phyloP scores from a whole-genome alignment of 2,113 vertebrate species.

The Ancistrus triradiatus region DNA sequence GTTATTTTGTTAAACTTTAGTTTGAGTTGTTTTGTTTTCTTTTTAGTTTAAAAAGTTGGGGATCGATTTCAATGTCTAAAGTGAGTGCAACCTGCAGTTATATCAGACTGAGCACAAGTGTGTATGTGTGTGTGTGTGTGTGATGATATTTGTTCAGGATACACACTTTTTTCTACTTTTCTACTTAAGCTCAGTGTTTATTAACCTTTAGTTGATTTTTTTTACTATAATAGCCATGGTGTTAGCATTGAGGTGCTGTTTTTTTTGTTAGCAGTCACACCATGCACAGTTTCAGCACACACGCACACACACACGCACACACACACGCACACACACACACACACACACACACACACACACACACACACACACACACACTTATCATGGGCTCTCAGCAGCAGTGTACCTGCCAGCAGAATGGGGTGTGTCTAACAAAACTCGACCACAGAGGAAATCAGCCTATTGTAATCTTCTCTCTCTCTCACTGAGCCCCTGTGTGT shows the following conservation, averaged over 20 bases:
- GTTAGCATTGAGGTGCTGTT: constrained; percentile 11
- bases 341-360: constrained; percentile 22
- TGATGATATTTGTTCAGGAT: too few relatives aligned
- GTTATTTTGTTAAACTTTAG: too few relatives aligned
- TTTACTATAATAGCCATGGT: not conserved
- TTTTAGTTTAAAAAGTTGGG: too few relatives aligned
- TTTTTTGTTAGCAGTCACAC: constrained; percentile 30
- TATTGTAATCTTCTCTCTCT: constrained; percentile 87
- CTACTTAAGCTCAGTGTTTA: too few relatives aligned
- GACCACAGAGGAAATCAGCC: constrained; percentile 96
- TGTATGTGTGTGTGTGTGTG: too few relatives aligned
- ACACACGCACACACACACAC: constrained; percentile 3
- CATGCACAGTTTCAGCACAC: constrained; percentile 1
- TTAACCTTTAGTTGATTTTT: too few relatives aligned
- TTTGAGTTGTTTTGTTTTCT: too few relatives aligned
- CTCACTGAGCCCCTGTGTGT: constrained; percentile 1
- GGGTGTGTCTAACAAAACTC: constrained; percentile 83
- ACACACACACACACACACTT: constrained; percentile 29
- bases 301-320: constrained; percentile 24
- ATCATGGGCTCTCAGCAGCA: constrained; percentile 63
- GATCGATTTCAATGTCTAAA: too few relatives aligned
- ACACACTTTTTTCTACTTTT: too few relatives aligned
- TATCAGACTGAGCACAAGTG: too few relatives aligned
- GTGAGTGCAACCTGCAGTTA: too few relatives aligned
- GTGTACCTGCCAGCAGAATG: constrained; percentile 80